Evolutionary conservation across 2,888 invertebrate genomes (phyloP).

Genomic region (Alloplasta piceator): DNA sequence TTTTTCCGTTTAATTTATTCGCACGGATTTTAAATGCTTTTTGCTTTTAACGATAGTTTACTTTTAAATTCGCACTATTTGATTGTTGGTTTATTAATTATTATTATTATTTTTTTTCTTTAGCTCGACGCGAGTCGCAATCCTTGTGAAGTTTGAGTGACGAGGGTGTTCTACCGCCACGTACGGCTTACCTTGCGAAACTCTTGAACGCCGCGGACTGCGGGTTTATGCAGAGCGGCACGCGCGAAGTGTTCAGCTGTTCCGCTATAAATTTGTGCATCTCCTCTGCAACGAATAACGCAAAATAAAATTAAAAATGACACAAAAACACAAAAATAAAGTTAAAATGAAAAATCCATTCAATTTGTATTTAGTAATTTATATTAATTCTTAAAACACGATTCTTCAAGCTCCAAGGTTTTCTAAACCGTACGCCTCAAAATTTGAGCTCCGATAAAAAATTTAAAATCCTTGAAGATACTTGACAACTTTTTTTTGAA

Average conservation of each 20-base stretch:
- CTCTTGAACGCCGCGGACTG: constrained; percentile 99
- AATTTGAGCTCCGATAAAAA: no score
- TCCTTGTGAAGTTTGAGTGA: constrained; percentile 56
- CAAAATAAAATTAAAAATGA: constrained; percentile 2
- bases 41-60: constrained; percentile 16
- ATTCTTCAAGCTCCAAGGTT: no score
- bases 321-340: no score
- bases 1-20: constrained; percentile 22
- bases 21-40: constrained; percentile 15
- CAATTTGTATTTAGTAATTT: no score
- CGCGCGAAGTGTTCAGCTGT: constrained; percentile 96
- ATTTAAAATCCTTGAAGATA: no score
- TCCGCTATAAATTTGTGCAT: constrained; percentile 99
- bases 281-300: constrained; percentile 90
- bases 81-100: constrained; percentile 1
- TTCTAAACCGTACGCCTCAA: no score
- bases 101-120: constrained; percentile 31
- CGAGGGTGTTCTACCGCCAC: constrained; percentile 54
- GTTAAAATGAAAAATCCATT: no score
- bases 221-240: constrained; percentile 99
- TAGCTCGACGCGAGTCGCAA: constrained; percentile 44
- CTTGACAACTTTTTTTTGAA: no score
- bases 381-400: no score
- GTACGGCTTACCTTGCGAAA: constrained; percentile 97
- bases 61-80: constrained; percentile 39